Evolutionary conservation across 1,140 invertebrate species (phyloP).

Genomic region (Drosophila cardini): DNA sequence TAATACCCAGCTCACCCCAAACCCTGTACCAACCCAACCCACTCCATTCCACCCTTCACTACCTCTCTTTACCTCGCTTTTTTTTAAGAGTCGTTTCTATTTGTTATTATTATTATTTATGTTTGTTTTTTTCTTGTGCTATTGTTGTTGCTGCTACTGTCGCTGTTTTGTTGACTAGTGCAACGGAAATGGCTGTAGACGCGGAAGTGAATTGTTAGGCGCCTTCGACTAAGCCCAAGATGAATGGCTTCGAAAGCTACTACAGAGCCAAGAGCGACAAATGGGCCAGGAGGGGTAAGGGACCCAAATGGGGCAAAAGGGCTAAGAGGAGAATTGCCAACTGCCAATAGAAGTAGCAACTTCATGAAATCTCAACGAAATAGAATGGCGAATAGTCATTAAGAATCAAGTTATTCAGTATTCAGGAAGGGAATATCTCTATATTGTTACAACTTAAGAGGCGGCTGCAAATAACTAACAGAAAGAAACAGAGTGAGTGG

Average conservation of each 20-base stretch:
- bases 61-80: conserved; percentile 56
- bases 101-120: conserved; percentile 46
- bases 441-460: conserved; percentile 43
- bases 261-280: neutral
- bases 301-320: neutral
- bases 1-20: neutral
- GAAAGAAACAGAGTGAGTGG: too few relatives aligned
- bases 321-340: neutral
- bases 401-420: conserved; percentile 1
- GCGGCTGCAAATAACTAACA: conserved; percentile 1
- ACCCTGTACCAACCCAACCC: neutral
- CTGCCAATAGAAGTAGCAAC: conserved; percentile 13
- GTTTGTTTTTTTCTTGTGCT: conserved; percentile 32
- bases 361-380: conserved; percentile 22
- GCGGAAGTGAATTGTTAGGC: conserved; percentile 81
- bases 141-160: conserved; percentile 40
- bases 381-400: conserved; percentile 19
- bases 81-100: conserved; percentile 23
- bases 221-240: conserved; percentile 54
- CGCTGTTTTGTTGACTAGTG: conserved; percentile 66
- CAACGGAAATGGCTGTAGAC: conserved; percentile 79
- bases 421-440: neutral
- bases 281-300: neutral
- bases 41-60: conserved; percentile 17
- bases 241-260: conserved; percentile 18